Percentiles rank a stretch among this genome's conserved stretches.
Evolutionary conservation across 2,797 vertebrate species (phyloP).

Genomic region (Aplochiton taeniatus): DNA sequence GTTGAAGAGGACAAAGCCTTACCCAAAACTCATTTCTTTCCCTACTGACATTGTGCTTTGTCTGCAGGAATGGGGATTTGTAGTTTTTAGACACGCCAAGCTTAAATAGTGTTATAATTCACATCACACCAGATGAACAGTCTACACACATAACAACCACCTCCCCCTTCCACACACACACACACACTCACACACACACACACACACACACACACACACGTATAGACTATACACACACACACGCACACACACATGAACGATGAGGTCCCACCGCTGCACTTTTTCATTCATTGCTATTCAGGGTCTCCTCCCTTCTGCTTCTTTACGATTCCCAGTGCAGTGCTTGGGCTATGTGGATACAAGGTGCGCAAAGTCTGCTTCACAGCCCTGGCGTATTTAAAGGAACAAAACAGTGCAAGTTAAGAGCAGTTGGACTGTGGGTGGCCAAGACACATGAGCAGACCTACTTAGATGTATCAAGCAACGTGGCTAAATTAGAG

Average conservation of each 20-base stretch:
- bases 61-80: conserved; percentile 73
- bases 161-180: conserved; percentile 5
- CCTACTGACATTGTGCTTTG: conserved; percentile 64
- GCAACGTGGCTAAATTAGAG: too few relatives aligned
- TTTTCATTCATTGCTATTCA: conserved; percentile 59
- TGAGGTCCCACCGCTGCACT: conserved; percentile 42
- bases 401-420: neutral
- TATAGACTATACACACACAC: neutral
- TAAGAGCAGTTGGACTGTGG: neutral
- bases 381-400: conserved; percentile 52
- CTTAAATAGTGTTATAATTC: conserved; percentile 72
- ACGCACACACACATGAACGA: neutral
- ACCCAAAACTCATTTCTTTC: conserved; percentile 69
- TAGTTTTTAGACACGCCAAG: conserved; percentile 62
- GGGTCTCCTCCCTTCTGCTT: conserved; percentile 40
- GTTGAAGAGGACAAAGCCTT: conserved; percentile 70
- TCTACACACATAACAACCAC: conserved; percentile 17
- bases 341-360: conserved; percentile 46
- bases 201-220: conserved; percentile 17
- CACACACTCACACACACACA: conserved; percentile 16
- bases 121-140: conserved; percentile 48
- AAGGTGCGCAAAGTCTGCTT: conserved; percentile 50
- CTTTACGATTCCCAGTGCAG: conserved; percentile 54
- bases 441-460: too few relatives aligned
- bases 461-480: too few relatives aligned